These are phyloP conservation scores for Berghia stephanieae DNA, from an alignment of 1,140 invertebrate genomes.

Conservation along the genomic window DNA sequence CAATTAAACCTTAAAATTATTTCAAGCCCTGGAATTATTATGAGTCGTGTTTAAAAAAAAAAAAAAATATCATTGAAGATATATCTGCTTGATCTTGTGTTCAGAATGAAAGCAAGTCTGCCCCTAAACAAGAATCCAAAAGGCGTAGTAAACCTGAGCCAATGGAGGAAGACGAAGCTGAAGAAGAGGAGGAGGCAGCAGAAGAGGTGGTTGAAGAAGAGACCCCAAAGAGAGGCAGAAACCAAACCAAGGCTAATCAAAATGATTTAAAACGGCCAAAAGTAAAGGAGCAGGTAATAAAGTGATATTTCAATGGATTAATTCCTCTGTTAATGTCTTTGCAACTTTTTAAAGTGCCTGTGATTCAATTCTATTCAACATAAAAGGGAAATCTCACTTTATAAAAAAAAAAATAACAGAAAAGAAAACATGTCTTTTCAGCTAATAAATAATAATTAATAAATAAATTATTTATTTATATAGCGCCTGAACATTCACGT, in stretches of 20 bases:
- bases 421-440: no score
- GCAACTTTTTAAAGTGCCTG: no score
- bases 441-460: no score
- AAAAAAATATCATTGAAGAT: not conserved
- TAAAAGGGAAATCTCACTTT: no score
- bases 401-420: no score
- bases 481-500: no score
- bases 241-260: not conserved
- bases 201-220: slow-evolving; percentile 31
- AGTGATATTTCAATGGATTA: no score
- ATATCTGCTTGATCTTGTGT: not conserved
- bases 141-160: slow-evolving; percentile 20
- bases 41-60: not conserved
- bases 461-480: no score
- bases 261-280: not conserved
- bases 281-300: not conserved
- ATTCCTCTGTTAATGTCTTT: no score
- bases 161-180: slow-evolving; percentile 32
- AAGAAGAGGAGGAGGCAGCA: slow-evolving; percentile 40
- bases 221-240: slow-evolving; percentile 11
- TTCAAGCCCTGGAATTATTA: no score
- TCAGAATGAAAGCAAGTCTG: not conserved
- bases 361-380: no score
- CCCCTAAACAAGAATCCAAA: not conserved
- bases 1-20: no score